Percentiles rank a stretch among this genome's conserved stretches.
These are phyloP conservation scores for Nestor notabilis DNA, from an alignment of 2,113 vertebrate species.

Conservation along the genomic window DNA sequence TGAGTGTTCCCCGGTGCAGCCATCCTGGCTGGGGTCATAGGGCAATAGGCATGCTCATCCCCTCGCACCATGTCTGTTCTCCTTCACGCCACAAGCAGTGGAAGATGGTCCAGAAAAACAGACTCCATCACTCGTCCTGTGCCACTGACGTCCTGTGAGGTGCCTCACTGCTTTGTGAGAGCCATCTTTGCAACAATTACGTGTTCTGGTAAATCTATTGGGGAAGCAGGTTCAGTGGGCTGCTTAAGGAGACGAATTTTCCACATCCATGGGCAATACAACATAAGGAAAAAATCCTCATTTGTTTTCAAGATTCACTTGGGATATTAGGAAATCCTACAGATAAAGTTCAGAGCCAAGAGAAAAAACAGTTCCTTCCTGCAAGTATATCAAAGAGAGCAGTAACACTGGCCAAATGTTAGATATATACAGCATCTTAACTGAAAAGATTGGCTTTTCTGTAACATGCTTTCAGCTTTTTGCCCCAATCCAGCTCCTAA, in stretches of 20 bases:
- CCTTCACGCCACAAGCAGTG: neutral
- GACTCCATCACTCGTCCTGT: neutral
- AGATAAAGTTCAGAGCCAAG: neutral
- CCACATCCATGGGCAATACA: neutral
- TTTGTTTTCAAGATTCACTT: neutral
- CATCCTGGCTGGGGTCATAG: neutral
- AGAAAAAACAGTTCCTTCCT: neutral
- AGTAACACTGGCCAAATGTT: neutral
- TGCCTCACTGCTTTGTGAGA: neutral
- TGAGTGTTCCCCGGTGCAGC: neutral
- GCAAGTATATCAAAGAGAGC: neutral
- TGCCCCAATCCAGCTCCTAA: neutral
- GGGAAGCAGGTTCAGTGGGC: neutral
- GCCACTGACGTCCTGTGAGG: neutral
- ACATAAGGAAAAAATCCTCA: fast-evolving
- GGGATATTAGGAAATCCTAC: neutral
- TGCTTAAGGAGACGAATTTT: neutral
- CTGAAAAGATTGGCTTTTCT: neutral
- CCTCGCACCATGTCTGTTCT: fast-evolving
- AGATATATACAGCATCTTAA: neutral
- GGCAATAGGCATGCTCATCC: neutral
- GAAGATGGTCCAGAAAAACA: neutral
- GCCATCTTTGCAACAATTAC: neutral
- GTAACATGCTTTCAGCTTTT: neutral
- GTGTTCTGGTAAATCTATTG: neutral